Evolutionary conservation across 1,140 invertebrate species (phyloP).

Genomic region (Ridgeia piscesae): DNA sequence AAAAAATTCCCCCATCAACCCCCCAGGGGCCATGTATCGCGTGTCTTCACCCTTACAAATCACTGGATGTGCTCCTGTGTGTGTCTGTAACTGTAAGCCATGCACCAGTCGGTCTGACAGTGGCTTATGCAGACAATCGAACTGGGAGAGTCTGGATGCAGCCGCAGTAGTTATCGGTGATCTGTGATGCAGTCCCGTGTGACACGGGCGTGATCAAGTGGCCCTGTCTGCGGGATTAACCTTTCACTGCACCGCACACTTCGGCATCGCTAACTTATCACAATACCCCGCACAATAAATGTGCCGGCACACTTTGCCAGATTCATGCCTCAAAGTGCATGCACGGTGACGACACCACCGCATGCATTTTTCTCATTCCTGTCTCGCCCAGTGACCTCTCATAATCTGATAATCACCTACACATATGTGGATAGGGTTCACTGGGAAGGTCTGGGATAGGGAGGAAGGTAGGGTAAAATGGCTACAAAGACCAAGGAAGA

Average conservation of each 20-base stretch:
- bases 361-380: neutral
- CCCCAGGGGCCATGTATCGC: too few species aligned
- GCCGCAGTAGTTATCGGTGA: neutral
- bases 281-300: neutral
- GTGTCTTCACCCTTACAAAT: neutral
- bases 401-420: neutral
- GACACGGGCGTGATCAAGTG: neutral
- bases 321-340: neutral
- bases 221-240: neutral
- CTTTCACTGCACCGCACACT: neutral
- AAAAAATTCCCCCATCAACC: too few species aligned
- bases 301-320: neutral
- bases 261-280: neutral
- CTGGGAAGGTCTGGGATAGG: neutral
- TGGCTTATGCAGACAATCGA: neutral
- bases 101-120: neutral
- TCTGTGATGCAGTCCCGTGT: neutral
- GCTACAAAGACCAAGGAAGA: neutral
- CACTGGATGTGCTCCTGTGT: neutral
- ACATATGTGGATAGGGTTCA: too few species aligned
- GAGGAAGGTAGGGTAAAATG: neutral
- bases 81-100: neutral
- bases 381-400: neutral
- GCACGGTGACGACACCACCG: too few species aligned
- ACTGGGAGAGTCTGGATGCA: neutral